These are phyloP conservation scores for Spilogale gracilis DNA, from an alignment of 2,113 vertebrate species.

Conservation along the genomic window DNA sequence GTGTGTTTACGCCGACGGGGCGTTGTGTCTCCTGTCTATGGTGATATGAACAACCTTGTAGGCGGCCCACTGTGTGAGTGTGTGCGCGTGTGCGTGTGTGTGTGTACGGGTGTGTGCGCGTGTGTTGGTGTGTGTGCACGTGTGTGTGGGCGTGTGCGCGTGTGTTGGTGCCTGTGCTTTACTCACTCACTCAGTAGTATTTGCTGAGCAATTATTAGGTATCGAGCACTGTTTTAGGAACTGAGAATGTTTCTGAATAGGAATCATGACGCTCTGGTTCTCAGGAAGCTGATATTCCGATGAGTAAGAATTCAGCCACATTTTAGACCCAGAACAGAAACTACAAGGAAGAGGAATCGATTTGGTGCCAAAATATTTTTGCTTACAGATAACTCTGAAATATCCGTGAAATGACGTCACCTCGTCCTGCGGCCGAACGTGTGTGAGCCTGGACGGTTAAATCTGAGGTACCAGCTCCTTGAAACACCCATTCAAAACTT, in stretches of 20 bases:
- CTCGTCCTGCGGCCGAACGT: too few relatives aligned
- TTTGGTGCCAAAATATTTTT: background rate
- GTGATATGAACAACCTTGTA: too few relatives aligned
- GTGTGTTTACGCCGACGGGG: fast-evolving
- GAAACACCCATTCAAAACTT: background rate
- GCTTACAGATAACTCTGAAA: background rate
- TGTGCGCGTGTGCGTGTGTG: too few relatives aligned
- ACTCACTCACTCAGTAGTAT: background rate
- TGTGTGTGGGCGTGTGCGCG: too few relatives aligned
- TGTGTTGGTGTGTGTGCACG: too few relatives aligned
- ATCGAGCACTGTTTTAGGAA: background rate
- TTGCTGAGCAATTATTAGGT: background rate
- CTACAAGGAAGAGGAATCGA: background rate
- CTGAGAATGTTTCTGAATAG: fast-evolving
- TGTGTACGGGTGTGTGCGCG: too few relatives aligned
- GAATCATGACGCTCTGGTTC: background rate
- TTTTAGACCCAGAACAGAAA: background rate
- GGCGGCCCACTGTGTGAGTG: too few relatives aligned
- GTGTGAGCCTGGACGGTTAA: too few relatives aligned
- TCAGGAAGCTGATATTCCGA: fast-evolving
- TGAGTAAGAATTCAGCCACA: background rate
- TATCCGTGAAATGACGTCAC: background rate
- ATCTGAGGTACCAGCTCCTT: background rate
- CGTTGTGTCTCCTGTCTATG: fast-evolving
- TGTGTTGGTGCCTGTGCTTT: too few relatives aligned